phyloP scores from a whole-genome alignment of 2,113 vertebrate species.

The Phyllostomus hastatus region DNA sequence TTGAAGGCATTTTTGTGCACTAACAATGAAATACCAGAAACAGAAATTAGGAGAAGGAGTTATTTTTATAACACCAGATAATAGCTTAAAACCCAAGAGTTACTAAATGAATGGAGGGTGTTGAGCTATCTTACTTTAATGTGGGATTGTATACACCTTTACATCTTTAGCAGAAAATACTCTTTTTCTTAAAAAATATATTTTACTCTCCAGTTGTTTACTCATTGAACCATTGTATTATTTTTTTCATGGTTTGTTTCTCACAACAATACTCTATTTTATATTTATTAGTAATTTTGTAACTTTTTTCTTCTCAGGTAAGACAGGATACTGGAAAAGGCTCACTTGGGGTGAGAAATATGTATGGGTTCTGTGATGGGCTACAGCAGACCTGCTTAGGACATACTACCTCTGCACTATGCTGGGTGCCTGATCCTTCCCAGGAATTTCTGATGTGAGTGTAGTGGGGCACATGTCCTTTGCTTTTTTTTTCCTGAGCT shows the following conservation, averaged over 20 bases:
- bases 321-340: neutral
- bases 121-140: constrained; percentile 50
- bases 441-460: neutral
- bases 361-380: neutral
- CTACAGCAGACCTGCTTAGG: neutral
- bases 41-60: neutral
- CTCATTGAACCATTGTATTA: constrained; percentile 24
- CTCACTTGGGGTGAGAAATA: neutral
- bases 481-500: neutral
- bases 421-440: neutral
- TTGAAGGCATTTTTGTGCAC: too few species aligned
- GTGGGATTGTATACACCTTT: neutral
- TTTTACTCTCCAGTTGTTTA: constrained; percentile 40
- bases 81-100: constrained; percentile 55
- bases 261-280: neutral
- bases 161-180: constrained; percentile 31
- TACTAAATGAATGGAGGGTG: neutral
- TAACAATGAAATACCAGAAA: too few species aligned
- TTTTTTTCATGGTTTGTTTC: constrained; percentile 4
- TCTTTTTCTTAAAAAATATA: neutral
- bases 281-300: constrained; percentile 33
- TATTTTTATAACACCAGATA: constrained; percentile 53
- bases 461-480: neutral
- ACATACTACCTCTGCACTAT: neutral
- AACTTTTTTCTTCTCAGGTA: neutral